phyloP scores from a whole-genome alignment of 2,888 invertebrate species.

The Arctia plantaginis region DNA sequence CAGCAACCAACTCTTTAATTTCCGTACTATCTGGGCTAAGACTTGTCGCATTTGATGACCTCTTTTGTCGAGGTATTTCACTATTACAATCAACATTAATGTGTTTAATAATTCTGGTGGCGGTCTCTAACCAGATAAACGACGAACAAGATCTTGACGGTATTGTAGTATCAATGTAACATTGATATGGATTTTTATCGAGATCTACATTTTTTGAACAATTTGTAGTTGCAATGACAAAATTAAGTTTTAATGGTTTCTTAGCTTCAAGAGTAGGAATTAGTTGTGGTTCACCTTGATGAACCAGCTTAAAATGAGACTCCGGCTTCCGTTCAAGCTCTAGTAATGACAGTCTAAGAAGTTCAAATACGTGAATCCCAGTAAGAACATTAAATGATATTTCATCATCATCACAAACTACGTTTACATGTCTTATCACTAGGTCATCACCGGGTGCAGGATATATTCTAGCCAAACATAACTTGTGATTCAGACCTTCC shows the following conservation, averaged over 20 bases:
- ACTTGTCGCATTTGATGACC: conserved; percentile 58
- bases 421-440: conserved; percentile 59
- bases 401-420: conserved; percentile 71
- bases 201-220: conserved; percentile 66
- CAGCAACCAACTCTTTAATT: conserved; percentile 66
- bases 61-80: conserved; percentile 50
- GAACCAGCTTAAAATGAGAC: conserved; percentile 63
- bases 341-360: conserved; percentile 63
- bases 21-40: conserved; percentile 59
- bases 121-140: conserved; percentile 62
- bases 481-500: conserved; percentile 64
- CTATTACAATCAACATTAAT: conserved; percentile 56
- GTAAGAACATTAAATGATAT: conserved; percentile 63
- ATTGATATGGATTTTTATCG: conserved; percentile 52
- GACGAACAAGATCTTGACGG: conserved; percentile 64
- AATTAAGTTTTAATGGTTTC: conserved; percentile 64
- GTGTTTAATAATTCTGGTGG: conserved; percentile 59
- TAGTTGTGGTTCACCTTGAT: conserved; percentile 68
- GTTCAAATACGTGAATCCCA: conserved; percentile 60
- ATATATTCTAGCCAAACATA: conserved; percentile 71
- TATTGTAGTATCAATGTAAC: conserved; percentile 57
- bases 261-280: conserved; percentile 67
- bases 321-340: conserved; percentile 62
- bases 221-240: conserved; percentile 66
- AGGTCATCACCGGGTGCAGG: conserved; percentile 73